Conservation (phyloP, 2,797 vertebrate genomes). For the Protosalanx chinensis region DNA sequence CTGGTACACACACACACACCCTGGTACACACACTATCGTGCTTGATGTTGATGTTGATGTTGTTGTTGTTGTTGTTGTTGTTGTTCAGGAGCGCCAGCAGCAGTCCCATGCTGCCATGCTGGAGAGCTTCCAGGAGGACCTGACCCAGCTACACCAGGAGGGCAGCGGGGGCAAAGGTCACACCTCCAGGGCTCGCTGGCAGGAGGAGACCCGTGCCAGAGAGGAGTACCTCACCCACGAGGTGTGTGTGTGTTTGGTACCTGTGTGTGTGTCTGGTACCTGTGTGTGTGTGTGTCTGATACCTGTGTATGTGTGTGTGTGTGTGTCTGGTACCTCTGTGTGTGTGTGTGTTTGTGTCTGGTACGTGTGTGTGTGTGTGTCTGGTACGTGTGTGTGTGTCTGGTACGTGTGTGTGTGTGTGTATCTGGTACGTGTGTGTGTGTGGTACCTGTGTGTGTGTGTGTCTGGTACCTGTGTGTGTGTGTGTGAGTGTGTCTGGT, state of each 20-base stretch:
- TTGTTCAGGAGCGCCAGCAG: constrained; percentile 80
- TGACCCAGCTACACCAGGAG: constrained; percentile 72
- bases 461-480: too few relatives aligned
- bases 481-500: not conserved
- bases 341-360: not conserved
- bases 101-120: constrained; percentile 77
- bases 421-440: not conserved
- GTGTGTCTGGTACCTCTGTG: not conserved
- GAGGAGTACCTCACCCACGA: constrained; percentile 84
- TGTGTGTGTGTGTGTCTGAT: not conserved
- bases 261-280: not conserved
- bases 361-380: constrained; percentile 2
- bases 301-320: not conserved
- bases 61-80: too few relatives aligned
- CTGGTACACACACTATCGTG: not conserved
- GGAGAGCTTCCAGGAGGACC: constrained; percentile 77
- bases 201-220: constrained; percentile 79
- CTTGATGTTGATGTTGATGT: too few relatives aligned
- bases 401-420: not conserved
- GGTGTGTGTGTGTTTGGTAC: constrained; percentile 56
- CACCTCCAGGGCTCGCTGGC: constrained; percentile 73
- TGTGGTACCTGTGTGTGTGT: not conserved
- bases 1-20: too few relatives aligned
- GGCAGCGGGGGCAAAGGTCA: constrained; percentile 59
- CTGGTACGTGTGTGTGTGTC: not conserved